Evolutionary conservation across 2,797 vertebrate species (phyloP).

Genomic region (Rhinophrynus dorsalis): DNA sequence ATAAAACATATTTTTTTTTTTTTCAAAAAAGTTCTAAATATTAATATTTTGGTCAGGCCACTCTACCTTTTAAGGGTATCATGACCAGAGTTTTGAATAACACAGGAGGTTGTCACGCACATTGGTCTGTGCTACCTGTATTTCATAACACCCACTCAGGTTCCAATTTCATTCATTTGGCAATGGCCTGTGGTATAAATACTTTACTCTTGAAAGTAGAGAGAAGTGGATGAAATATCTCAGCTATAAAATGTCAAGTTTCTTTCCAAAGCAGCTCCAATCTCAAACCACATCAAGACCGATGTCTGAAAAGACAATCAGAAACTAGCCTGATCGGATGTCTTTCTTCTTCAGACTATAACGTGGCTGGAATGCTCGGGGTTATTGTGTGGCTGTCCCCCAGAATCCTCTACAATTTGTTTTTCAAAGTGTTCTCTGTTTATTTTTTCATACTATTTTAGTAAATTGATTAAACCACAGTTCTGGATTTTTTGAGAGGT

Average conservation of each 20-base stretch:
- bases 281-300: constrained; percentile 75
- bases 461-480: constrained; percentile 55
- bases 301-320: constrained; percentile 73
- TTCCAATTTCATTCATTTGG: constrained; percentile 65
- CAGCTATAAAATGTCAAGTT: constrained; percentile 71
- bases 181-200: constrained; percentile 57
- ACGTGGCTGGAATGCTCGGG: constrained; percentile 56
- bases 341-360: constrained; percentile 51
- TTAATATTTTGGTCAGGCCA: neutral
- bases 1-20: constrained; percentile 37
- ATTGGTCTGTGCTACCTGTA: constrained; percentile 57
- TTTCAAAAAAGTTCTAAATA: constrained; percentile 14
- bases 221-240: constrained; percentile 68
- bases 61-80: constrained; percentile 40
- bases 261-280: constrained; percentile 68
- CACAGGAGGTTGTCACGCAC: constrained; percentile 48
- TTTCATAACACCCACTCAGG: constrained; percentile 60
- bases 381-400: constrained; percentile 49
- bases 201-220: constrained; percentile 63
- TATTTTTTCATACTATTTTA: constrained; percentile 48
- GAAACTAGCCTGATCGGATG: constrained; percentile 63
- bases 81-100: constrained; percentile 47
- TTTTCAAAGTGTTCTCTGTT: constrained; percentile 54
- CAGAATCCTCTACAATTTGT: constrained; percentile 41
- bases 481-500: constrained; percentile 43